Base-by-base conservation (phyloP, 2,113 vertebrate species). In the Boulengeromyrus knoepffleri region DNA sequence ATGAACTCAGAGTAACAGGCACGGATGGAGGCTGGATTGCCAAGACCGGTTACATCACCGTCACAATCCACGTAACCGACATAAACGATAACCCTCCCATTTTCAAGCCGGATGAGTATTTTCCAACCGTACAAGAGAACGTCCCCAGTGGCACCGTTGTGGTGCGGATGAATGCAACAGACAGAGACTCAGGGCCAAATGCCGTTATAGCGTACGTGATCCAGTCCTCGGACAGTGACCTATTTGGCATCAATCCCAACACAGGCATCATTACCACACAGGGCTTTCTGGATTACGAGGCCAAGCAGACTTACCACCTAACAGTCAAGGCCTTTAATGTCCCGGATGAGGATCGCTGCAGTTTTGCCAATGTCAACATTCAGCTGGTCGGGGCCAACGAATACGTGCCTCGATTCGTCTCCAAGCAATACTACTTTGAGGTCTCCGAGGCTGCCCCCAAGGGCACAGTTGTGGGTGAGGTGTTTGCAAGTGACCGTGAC, bases 401-500 rank as follows among this genome's bases (percentile, higher is more conserved):
- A 66, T 99, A 99, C 1, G 98, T 99, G n/a, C 99, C 99, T 19
- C 97, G 98, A 66, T 99, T 99, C 94, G 98, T 99, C 88, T 98
- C 98, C 88, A 99, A 98, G 92, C 96, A 98, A 91, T 99, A 99
- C 94, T 98, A 98, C 94, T 99, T 99, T 94, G 98, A 99, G 91
- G 94, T 99, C 91, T 99, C 99, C 86, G 99, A 99, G 95, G 97
- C 97, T 27, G 97, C 98, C 66, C 92, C 97, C 90, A 96, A 94
- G 94, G 97, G 98, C 80, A 98, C 97, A 24, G 85, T 97, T 88
- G 95, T 99, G 19, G 99, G 99, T 21, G 98, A 99, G 94, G 98
- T 99, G 87, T 99, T 99, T 90, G 99, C 99, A 93, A 99, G 98
- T n/a, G 99, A 99, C 94, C 97, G 99, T 58, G 99, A 99, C 91